A percentile compares a stretch with the other conserved stretches of the same genome.
Conservation (phyloP, 2,888 invertebrate species). For the Ectropis crepuscularia region DNA sequence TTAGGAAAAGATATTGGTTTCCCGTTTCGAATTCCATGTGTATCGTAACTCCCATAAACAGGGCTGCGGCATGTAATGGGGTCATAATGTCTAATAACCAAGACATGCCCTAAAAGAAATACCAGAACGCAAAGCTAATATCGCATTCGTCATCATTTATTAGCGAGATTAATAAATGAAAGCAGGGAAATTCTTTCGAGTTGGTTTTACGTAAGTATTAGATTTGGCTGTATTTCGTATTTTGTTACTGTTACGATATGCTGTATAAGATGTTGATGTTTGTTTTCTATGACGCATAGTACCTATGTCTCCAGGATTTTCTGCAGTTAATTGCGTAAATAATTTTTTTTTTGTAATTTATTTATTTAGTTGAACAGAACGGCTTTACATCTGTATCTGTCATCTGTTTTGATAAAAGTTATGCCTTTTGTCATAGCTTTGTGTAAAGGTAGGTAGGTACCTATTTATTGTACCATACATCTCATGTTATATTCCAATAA, state of each 20-base stretch:
- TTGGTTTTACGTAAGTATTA: constrained; percentile 14
- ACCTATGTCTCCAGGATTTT: too few relatives aligned
- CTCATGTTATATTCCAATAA: too few relatives aligned
- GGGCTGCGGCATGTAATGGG: constrained; percentile 40
- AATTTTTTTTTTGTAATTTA: too few relatives aligned
- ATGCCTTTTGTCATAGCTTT: too few relatives aligned
- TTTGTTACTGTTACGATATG: not conserved
- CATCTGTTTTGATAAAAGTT: too few relatives aligned
- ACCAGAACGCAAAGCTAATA: constrained; percentile 40
- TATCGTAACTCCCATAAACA: constrained; percentile 37
- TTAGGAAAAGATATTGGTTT: constrained; percentile 32
- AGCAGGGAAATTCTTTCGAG: constrained; percentile 19
- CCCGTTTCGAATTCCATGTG: constrained; percentile 38
- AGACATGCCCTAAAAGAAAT: constrained; percentile 40
- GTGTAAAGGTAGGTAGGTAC: too few relatives aligned
- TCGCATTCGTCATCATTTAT: constrained; percentile 44
- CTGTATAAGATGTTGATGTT: too few relatives aligned
- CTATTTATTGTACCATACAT: too few relatives aligned
- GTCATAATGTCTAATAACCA: constrained; percentile 44
- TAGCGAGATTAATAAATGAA: constrained; percentile 37
- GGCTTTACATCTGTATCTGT: too few relatives aligned
- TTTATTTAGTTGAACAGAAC: too few relatives aligned
- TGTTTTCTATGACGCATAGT: too few relatives aligned
- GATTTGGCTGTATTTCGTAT: constrained; percentile 4
- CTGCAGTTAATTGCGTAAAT: too few relatives aligned